Evolutionary conservation across 2,113 vertebrate genomes (phyloP), one percentile per base, ranked within the genome.

Genomic region (Pseudorectes ferrugineus): DNA sequence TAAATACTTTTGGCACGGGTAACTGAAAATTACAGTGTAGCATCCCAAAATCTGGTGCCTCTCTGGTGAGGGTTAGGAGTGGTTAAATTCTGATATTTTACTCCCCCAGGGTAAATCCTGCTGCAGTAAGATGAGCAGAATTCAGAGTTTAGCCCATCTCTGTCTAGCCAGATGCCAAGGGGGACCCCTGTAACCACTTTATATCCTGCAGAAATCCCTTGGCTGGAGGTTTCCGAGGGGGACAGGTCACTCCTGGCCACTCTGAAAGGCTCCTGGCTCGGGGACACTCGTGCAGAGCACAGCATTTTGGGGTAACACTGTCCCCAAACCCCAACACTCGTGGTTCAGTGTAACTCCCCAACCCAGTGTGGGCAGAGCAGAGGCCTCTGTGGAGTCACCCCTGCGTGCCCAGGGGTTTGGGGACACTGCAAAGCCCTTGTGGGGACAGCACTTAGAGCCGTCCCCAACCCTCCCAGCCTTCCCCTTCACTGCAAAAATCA

Each of bases 401-500:
- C 48, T 10, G 51, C 3, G 1, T 14, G 51, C 71, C 13, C 46
- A 15, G 52, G 62, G 70, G 2, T 6, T 1, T 26, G 52, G 81
- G 77, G 80, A 28, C 82, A 8, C 46, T 42, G 63, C 83, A 19
- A 13, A 61, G 5, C 55, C 55, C 55, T 14, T 1, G 5, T 2
- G 70, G 17, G 67, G 65, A 14, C 40, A 36, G 68, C 61, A 26
- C 5, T 20, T 45, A 43, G 20, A 19, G 66, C 65, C 36, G 17
- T 6, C 4, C 72, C 86, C 49, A 6, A 7, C 38, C 77, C 70
- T 12, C 76, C 86, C 49, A 6, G 6, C 38, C 77, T 66, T 12
- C 76, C 94, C 82, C 84, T 85, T 46, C 74, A 5, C 38, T 18
- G 73, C 93, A 96, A 43, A 88, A 93, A 93, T 63, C 66, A 93